Evolutionary conservation across 2,888 invertebrate species (phyloP).

Genomic region (Cloeon dipterum): DNA sequence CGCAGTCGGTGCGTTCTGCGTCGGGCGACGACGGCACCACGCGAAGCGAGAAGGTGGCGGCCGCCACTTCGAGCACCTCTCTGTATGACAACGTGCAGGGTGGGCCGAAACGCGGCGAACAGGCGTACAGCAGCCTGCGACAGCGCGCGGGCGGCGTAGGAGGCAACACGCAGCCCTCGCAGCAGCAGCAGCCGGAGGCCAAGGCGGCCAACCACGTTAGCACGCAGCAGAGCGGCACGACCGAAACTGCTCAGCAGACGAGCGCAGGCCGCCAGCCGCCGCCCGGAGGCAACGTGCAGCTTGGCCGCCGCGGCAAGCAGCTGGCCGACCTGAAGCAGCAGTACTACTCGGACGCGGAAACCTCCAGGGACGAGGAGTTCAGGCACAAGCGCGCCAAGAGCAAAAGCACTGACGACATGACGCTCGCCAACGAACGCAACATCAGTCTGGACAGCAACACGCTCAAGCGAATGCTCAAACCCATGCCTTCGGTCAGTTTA

Average conservation of each 20-base stretch:
- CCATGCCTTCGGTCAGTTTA: constrained; percentile 53
- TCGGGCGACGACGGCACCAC: constrained; percentile 38
- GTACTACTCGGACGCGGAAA: constrained; percentile 27
- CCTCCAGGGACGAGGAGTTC: constrained; percentile 37
- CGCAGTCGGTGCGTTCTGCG: constrained; percentile 24
- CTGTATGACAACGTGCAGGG: constrained; percentile 58
- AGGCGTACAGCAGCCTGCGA: constrained; percentile 10
- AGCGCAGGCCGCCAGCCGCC: constrained; percentile 5
- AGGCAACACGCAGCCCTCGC: constrained; percentile 9
- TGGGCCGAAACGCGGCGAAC: neutral
- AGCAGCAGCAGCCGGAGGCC: neutral
- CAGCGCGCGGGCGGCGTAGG: constrained; percentile 10
- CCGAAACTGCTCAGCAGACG: constrained; percentile 6
- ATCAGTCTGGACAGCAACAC: constrained; percentile 52
- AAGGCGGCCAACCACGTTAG: neutral
- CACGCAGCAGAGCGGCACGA: constrained; percentile 1
- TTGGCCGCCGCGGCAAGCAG: constrained; percentile 21
- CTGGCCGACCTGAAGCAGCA: constrained; percentile 30
- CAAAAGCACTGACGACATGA: constrained; percentile 79
- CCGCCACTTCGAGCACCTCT: constrained; percentile 71
- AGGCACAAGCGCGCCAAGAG: constrained; percentile 45
- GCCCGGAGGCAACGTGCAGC: constrained; percentile 11
- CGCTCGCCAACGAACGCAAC: constrained; percentile 14
- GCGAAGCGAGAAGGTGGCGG: constrained; percentile 42
- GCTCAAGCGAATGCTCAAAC: constrained; percentile 81